Evolutionary conservation across 1,140 invertebrate genomes (phyloP).

Genomic region (Medauroidea extradentata): DNA sequence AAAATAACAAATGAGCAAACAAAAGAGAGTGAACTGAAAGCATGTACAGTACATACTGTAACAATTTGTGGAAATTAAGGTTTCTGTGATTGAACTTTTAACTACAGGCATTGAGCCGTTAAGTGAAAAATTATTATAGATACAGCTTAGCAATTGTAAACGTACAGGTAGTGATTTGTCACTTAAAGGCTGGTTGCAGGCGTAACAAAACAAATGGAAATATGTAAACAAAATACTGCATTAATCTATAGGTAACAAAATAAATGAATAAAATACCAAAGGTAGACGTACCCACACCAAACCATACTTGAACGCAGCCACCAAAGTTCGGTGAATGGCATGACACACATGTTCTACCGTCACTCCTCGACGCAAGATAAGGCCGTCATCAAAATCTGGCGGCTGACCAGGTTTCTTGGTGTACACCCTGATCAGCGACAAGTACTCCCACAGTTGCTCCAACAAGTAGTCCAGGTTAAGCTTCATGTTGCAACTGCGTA

Average conservation of each 20-base stretch:
- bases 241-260: background rate
- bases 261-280: conserved; percentile 8
- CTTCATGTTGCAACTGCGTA: conserved; percentile 98
- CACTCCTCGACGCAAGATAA: conserved; percentile 89
- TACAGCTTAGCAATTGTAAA: background rate
- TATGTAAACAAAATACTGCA: background rate
- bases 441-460: conserved; percentile 89
- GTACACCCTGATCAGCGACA: conserved; percentile 92
- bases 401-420: conserved; percentile 98
- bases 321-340: conserved; percentile 90
- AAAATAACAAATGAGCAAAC: too few relatives aligned
- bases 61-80: too few relatives aligned
- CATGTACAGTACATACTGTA: too few relatives aligned
- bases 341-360: conserved; percentile 97
- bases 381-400: conserved; percentile 91
- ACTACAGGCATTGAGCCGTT: too few relatives aligned
- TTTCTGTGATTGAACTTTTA: too few relatives aligned
- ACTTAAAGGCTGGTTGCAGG: background rate
- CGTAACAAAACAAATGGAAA: background rate
- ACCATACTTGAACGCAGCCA: conserved; percentile 91
- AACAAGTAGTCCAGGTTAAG: conserved; percentile 95
- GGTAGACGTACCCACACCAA: conserved; percentile 79
- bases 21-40: too few relatives aligned
- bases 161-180: background rate
- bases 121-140: background rate